Evolutionary conservation across 2,797 vertebrate genomes (phyloP), one percentile per base, ranked within the genome.

Genomic region (Crocodylus rhombifer): DNA sequence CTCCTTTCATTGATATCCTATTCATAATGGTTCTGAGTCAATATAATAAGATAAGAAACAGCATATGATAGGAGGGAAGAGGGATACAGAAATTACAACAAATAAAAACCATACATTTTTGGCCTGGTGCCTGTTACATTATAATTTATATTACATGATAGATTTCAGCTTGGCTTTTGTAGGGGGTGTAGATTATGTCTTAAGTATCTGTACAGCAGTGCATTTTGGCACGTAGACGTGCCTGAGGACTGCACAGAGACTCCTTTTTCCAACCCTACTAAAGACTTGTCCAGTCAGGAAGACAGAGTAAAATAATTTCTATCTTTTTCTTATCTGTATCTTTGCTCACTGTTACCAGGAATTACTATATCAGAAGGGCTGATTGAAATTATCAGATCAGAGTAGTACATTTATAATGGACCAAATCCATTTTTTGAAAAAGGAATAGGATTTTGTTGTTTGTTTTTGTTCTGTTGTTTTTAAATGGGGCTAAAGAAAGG

Each of bases 301-400:
- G 87, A 71, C 55, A 30, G 88, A 80, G 4, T 87, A 69, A 89
- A 84, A 62, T 1, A 0, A 1, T 77, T 5, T 36, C 42, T 51
- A 51, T 51, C 10, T 83, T 90, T 77, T 74, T 94, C 92, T 91
- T 5, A 25, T 42, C 87, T 92, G 20, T n/a, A 23, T 85, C n/a
- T 69, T 28, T 85, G 75, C 30, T 67, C 65, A 67, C 8, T 33
- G 33, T 18, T 67, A 10, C 65, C 30, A 67, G n/a, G 17, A 67
- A 33, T 30, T 33, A 18, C 5, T 33, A 3, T 67, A 62, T 62
- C 2, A 1, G 9, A 93, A 84, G 11, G 28, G 12, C 23, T 57
- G 84, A 14, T 80, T 77, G 65, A 67, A 84, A 64, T 73, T 51
- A 23, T 11, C 17, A 33, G 65, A 11, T 11, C 8, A 30, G 65